phyloP scores from a whole-genome alignment of 2,888 invertebrate species.

The Sinhomidia bicolor region DNA sequence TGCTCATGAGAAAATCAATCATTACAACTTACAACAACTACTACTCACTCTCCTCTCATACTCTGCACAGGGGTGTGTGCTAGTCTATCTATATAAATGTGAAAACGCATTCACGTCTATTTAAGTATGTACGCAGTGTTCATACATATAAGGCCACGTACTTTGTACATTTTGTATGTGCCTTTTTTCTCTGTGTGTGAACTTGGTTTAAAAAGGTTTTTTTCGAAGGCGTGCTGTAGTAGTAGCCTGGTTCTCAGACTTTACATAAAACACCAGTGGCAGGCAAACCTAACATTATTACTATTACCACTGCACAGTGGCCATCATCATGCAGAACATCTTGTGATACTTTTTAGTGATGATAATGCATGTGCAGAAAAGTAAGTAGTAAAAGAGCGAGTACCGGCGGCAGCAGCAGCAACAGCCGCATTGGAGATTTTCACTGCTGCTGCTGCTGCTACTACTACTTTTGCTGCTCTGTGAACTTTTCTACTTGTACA shows the following conservation, averaged over 20 bases:
- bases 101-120: too few species aligned
- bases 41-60: background rate
- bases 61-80: background rate
- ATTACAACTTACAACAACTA: conserved; percentile 49
- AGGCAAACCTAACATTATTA: too few species aligned
- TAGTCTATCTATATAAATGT: background rate
- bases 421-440: conserved; percentile 13
- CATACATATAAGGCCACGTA: too few species aligned
- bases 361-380: background rate
- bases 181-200: too few species aligned
- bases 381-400: background rate
- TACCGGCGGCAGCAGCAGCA: conserved; percentile 20
- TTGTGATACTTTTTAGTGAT: background rate
- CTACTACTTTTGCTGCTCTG: background rate
- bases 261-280: too few species aligned
- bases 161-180: too few species aligned
- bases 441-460: too few species aligned
- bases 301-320: background rate
- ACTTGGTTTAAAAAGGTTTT: too few species aligned
- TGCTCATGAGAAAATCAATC: conserved; percentile 53
- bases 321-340: background rate
- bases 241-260: too few species aligned
- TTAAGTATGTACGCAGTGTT: too few species aligned
- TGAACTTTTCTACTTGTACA: background rate
- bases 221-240: too few species aligned